Conservation (phyloP, 2,113 vertebrate genomes). For the Fulica atra region DNA sequence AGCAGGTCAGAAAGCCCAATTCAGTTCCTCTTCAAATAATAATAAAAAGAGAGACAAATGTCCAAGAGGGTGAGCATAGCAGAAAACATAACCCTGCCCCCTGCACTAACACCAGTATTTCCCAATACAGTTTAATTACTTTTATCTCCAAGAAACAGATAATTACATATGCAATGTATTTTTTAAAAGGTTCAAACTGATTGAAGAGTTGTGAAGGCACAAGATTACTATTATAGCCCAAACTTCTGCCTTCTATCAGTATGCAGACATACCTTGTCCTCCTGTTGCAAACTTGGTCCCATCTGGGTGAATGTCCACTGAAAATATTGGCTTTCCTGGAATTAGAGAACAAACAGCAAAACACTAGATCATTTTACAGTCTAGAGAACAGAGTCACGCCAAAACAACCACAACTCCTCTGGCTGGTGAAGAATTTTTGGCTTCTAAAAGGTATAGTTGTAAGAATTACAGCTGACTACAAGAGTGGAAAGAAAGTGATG, state of each 20-base stretch:
- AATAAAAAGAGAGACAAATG: neutral
- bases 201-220: neutral
- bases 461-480: neutral
- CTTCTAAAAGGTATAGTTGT: neutral
- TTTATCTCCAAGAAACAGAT: neutral
- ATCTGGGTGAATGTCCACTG: constrained; percentile 98
- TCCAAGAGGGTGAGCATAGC: neutral
- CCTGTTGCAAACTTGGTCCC: constrained; percentile 98
- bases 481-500: neutral
- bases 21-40: neutral
- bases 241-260: neutral
- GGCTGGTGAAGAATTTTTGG: neutral
- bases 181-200: neutral
- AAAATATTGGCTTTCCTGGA: constrained; percentile 98
- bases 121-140: neutral
- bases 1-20: neutral
- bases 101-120: neutral
- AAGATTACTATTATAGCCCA: neutral
- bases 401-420: neutral
- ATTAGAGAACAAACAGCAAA: constrained; percentile 26
- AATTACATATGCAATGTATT: neutral
- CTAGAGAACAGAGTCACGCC: neutral
- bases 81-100: neutral
- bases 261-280: constrained; percentile 86
- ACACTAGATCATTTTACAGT: neutral